Percentiles rank a stretch among this genome's conserved stretches.
These are phyloP conservation scores for Lepus townsendii DNA, from an alignment of 2,797 vertebrate genomes.

Conservation along the genomic window DNA sequence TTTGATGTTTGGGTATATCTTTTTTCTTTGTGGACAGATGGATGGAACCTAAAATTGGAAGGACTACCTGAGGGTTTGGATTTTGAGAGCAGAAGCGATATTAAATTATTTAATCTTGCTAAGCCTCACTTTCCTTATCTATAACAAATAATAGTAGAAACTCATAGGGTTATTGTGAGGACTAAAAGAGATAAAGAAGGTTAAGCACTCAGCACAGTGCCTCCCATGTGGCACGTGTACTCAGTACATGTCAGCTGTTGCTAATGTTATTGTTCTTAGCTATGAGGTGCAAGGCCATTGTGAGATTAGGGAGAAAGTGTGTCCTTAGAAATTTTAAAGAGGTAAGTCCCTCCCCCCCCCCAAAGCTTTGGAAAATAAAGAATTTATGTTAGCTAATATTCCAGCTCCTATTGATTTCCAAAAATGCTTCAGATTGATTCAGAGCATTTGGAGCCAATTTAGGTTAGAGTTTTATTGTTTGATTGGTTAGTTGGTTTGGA, in stretches of 20 bases:
- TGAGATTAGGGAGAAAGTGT: conserved; percentile 43
- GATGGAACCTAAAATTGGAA: conserved; percentile 54
- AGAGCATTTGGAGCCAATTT: conserved; percentile 43
- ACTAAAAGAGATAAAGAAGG: conserved; percentile 37
- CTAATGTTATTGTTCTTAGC: conserved; percentile 49
- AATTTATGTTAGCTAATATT: conserved; percentile 47
- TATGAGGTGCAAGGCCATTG: conserved; percentile 2
- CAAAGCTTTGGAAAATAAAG: conserved; percentile 46
- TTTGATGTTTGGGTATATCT: not conserved
- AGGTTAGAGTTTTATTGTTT: conserved; percentile 40
- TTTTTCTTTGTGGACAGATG: conserved; percentile 39
- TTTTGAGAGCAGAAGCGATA: conserved; percentile 14
- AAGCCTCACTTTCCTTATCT: conserved; percentile 29
- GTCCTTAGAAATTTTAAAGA: conserved; percentile 49
- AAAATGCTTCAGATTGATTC: conserved; percentile 20
- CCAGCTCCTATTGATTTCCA: conserved; percentile 37
- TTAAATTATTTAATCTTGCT: conserved; percentile 51
- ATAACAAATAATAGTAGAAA: not conserved
- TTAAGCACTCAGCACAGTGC: conserved; percentile 26
- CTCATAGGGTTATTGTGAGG: not conserved
- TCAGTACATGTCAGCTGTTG: conserved; percentile 41
- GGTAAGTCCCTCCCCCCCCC: not conserved
- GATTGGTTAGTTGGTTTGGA: not conserved
- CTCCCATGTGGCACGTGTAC: not conserved
- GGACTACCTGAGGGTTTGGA: not conserved